Conservation (phyloP, 2,888 invertebrate species). For the Xestia c-nigrum region DNA sequence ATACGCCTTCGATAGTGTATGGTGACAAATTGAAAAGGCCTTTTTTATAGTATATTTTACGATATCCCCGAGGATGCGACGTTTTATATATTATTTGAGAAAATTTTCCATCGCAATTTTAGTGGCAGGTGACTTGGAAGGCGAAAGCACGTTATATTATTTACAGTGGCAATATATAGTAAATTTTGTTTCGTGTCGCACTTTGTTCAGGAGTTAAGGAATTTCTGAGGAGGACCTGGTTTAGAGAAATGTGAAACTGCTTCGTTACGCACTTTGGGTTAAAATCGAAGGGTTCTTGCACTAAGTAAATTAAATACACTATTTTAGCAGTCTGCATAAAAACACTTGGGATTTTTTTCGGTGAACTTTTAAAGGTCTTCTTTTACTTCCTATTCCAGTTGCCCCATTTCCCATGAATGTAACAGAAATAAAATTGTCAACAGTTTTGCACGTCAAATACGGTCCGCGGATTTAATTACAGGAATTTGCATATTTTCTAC, state of each 20-base stretch:
- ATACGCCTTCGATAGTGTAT: constrained; percentile 39
- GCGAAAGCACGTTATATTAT: constrained; percentile 60
- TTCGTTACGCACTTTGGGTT: neutral
- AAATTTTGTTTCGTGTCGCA: constrained; percentile 48
- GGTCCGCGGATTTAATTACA: constrained; percentile 82
- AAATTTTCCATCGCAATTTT: constrained; percentile 67
- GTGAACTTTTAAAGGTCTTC: neutral
- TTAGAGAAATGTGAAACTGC: constrained; percentile 17
- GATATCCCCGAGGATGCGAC: constrained; percentile 71
- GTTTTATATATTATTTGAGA: constrained; percentile 70
- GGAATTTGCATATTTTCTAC: constrained; percentile 83
- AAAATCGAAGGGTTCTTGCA: constrained; percentile 17
- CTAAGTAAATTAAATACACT: neutral
- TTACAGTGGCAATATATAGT: constrained; percentile 61
- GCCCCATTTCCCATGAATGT: constrained; percentile 23
- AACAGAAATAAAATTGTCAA: constrained; percentile 75
- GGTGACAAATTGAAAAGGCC: constrained; percentile 84
- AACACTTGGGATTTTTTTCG: neutral
- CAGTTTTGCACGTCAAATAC: constrained; percentile 77
- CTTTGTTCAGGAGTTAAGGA: constrained; percentile 48
- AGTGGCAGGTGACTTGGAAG: constrained; percentile 66
- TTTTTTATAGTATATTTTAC: constrained; percentile 84
- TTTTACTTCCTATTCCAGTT: too few species aligned
- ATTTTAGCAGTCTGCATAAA: neutral
- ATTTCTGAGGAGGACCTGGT: neutral